Evolutionary conservation across 2,113 vertebrate genomes (phyloP).

Genomic region (Corydoras maculifer): DNA sequence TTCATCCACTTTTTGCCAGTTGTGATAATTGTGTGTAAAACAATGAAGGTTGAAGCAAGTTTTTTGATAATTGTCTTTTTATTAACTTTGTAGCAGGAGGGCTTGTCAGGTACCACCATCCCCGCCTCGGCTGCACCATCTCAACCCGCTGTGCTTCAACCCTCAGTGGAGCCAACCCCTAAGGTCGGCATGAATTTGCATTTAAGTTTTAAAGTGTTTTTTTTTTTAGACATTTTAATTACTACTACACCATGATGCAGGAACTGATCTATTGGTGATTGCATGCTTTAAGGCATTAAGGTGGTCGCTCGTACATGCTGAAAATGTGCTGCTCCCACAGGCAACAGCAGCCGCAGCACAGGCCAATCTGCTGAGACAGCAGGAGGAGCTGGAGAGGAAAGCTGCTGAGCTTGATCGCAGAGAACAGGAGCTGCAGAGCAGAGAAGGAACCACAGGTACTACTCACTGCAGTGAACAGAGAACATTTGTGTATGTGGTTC

Average conservation of each 20-base stretch:
- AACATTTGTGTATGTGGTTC: too few relatives aligned
- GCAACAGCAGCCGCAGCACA: slow-evolving; percentile 78
- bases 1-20: too few relatives aligned
- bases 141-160: slow-evolving; percentile 86
- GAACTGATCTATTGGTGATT: too few relatives aligned
- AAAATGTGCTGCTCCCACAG: slow-evolving; percentile 50
- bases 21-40: too few relatives aligned
- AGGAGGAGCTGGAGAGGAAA: slow-evolving; percentile 92
- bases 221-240: too few relatives aligned
- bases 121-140: slow-evolving; percentile 65
- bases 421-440: slow-evolving; percentile 80
- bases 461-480: too few relatives aligned
- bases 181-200: slow-evolving; percentile 64
- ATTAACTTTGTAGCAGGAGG: slow-evolving; percentile 55
- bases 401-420: slow-evolving; percentile 89
- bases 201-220: not conserved
- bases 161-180: slow-evolving; percentile 80
- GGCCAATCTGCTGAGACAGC: slow-evolving; percentile 82
- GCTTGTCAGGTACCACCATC: slow-evolving; percentile 60
- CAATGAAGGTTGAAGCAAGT: too few relatives aligned
- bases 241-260: too few relatives aligned
- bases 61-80: not conserved
- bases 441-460: slow-evolving; percentile 51
- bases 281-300: too few relatives aligned
- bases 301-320: too few relatives aligned